These are phyloP conservation scores for Rhagoletis zephyria DNA, from an alignment of 1,140 invertebrate species.

Conservation along the genomic window DNA sequence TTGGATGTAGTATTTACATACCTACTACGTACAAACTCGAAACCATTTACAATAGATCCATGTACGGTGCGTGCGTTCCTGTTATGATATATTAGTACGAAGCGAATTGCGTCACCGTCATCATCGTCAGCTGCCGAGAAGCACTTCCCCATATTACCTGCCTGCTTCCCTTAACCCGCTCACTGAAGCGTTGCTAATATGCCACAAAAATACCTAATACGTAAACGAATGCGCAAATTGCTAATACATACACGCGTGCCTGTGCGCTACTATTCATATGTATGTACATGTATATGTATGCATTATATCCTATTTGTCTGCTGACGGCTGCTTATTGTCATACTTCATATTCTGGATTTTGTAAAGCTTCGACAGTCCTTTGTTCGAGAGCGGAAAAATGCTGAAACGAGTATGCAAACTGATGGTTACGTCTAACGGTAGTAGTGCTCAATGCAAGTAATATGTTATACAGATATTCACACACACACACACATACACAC, in stretches of 20 bases:
- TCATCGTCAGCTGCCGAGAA: neutral
- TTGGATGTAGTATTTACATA: neutral
- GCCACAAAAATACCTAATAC: constrained; percentile 34
- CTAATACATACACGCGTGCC: neutral
- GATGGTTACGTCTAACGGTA: neutral
- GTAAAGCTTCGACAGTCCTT: neutral
- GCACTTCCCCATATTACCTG: neutral
- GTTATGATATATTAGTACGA: neutral
- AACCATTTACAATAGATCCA: too few relatives aligned
- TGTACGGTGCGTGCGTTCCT: neutral
- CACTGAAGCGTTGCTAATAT: constrained; percentile 24
- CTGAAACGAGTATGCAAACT: neutral
- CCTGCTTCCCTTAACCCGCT: neutral
- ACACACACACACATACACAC: neutral
- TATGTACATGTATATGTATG: neutral
- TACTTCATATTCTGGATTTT: neutral
- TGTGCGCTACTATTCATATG: neutral
- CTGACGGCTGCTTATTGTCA: constrained; percentile 38
- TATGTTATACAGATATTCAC: neutral
- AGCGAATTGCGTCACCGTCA: neutral
- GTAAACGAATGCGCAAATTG: constrained; percentile 17
- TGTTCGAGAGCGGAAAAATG: constrained; percentile 27
- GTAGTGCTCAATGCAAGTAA: neutral
- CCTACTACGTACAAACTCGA: too few relatives aligned
- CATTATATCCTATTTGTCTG: neutral